Conservation (phyloP, 2,113 vertebrate species). For the Bufo bufo region DNA sequence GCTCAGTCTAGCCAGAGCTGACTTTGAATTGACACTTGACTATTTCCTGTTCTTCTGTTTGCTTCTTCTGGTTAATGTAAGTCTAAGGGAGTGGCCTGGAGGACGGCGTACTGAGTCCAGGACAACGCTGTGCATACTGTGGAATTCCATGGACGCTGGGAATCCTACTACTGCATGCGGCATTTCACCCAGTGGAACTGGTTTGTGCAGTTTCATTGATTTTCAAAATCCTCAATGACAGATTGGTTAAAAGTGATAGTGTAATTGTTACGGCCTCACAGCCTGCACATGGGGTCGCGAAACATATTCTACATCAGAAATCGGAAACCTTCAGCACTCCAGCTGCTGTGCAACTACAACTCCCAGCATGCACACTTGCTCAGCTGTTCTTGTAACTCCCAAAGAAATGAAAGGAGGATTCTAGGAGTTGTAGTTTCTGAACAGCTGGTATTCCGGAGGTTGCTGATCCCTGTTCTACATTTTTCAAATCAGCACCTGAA, state of each 20-base stretch:
- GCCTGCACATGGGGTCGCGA: no score
- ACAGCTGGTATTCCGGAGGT: no score
- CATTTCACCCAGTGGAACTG: not conserved
- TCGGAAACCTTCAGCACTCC: no score
- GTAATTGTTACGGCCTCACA: not conserved
- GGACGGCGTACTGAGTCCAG: not conserved
- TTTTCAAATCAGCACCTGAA: no score
- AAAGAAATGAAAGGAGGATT: no score
- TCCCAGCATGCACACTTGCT: no score
- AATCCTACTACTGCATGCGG: not conserved
- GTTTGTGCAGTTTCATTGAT: not conserved
- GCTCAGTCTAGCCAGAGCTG: not conserved
- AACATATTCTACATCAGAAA: no score
- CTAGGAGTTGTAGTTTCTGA: no score
- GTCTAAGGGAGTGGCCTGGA: not conserved
- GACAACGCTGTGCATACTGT: not conserved
- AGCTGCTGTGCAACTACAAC: no score
- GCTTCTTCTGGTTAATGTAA: not conserved
- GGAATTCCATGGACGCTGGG: not conserved
- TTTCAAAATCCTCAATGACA: not conserved
- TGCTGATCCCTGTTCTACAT: no score
- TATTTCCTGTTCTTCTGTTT: conserved; percentile 18
- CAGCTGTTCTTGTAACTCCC: no score
- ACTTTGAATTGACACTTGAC: conserved; percentile 34
- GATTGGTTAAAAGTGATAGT: not conserved